A percentile compares a stretch with the other conserved stretches of the same genome.
phyloP scores from a whole-genome alignment of 2,797 vertebrate genomes.

The Huso huso region DNA sequence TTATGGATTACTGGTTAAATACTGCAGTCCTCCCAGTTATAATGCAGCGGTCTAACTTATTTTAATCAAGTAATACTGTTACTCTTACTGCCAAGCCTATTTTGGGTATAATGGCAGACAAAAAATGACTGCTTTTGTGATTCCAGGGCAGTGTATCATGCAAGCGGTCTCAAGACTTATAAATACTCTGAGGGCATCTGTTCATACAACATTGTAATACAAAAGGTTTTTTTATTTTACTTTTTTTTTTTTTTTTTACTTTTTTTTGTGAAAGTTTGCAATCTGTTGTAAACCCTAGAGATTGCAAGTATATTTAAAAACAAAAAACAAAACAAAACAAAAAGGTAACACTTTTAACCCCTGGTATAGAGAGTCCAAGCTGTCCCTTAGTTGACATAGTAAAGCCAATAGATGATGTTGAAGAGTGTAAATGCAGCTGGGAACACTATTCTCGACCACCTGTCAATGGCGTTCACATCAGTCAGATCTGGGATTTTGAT shows the following conservation, averaged over 20 bases:
- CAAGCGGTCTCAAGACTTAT: conserved; percentile 51
- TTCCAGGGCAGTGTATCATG: conserved; percentile 30
- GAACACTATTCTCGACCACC: conserved; percentile 96
- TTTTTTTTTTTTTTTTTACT: conserved; percentile 13
- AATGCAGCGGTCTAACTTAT: conserved; percentile 17
- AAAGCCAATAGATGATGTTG: conserved; percentile 98
- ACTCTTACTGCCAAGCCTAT: conserved; percentile 9
- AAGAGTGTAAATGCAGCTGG: conserved; percentile 91
- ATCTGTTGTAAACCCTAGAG: conserved; percentile 21
- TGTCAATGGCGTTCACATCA: conserved; percentile 94
- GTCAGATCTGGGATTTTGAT: conserved; percentile 98
- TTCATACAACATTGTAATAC: conserved; percentile 58
- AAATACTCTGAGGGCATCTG: conserved; percentile 42
- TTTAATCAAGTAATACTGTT: conserved; percentile 3
- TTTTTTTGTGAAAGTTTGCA: conserved; percentile 24
- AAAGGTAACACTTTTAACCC: conserved; percentile 21
- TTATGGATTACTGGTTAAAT: conserved; percentile 1
- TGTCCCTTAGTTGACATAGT: conserved; percentile 86
- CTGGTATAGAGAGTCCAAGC: conserved; percentile 41
- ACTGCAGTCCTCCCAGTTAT: conserved; percentile 15
- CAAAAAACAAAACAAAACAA: conserved; percentile 27
- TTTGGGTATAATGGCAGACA: conserved; percentile 3
- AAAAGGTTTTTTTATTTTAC: conserved; percentile 41
- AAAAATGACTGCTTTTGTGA: conserved; percentile 11
- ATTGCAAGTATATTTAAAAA: conserved; percentile 18